Evolutionary conservation across 2,797 vertebrate species (phyloP).

Genomic region (Dryobates pubescens): DNA sequence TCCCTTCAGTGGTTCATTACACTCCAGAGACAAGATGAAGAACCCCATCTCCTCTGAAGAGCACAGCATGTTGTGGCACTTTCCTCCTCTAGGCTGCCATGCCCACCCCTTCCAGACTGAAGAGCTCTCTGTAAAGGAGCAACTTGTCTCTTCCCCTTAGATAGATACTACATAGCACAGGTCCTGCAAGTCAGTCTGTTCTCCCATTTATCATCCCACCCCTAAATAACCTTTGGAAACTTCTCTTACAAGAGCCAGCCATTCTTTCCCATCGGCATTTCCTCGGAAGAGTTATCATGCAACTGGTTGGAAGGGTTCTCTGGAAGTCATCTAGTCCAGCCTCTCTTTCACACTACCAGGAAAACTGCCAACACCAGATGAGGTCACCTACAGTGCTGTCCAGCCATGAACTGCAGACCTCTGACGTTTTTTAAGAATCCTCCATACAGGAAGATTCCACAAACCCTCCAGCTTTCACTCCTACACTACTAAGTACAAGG

Average conservation of each 20-base stretch:
- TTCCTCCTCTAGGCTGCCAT: fast-evolving
- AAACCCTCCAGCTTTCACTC: neutral
- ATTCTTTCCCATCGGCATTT: neutral
- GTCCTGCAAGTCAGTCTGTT: neutral
- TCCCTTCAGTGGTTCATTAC: neutral
- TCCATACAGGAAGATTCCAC: neutral
- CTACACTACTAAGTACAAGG: neutral
- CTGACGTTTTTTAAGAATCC: neutral
- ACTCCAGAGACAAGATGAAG: neutral
- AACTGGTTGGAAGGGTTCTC: neutral
- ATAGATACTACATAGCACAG: neutral
- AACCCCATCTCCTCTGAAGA: neutral
- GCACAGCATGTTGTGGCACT: neutral
- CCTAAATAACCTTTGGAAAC: conserved; percentile 12
- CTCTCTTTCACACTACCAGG: neutral
- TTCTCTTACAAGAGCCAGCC: neutral
- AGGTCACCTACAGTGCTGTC: neutral
- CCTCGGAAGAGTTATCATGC: neutral
- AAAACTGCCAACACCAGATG: neutral
- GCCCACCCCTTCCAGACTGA: neutral
- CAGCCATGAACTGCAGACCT: neutral
- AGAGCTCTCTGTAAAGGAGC: neutral
- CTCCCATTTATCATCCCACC: neutral
- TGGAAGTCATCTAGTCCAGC: neutral
- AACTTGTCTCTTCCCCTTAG: neutral